Base-by-base conservation (phyloP, 2,888 invertebrate species). In the Operophtera brumata region DNA sequence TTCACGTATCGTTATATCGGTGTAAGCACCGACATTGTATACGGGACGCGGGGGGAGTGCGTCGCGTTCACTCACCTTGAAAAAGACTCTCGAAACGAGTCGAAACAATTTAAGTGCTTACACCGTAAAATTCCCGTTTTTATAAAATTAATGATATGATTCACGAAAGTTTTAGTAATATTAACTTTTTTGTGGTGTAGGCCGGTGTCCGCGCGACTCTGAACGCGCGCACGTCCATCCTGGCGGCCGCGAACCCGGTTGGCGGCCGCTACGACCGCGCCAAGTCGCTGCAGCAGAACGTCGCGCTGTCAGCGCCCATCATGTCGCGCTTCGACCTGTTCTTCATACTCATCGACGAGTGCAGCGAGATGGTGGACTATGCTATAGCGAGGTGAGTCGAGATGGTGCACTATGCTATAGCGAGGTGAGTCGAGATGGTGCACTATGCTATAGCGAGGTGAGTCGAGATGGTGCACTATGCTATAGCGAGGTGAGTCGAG, bases 301-400 rank as follows among this genome's bases (percentile, higher is more conserved):
- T 99, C 1, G 92, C 94, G 0, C 88, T 99, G 11, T 95, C 97
- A 0, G 98, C 99, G 0, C 99, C 99, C 0, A 98, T 99, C 72
- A 99, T 99, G 99, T 99, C 99, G 0, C 93, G 99, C 66, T 99
- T 99, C 84, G 99, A 99, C 86, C 90, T 99, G 11, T 99, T 99
- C 90, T 99, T 99, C 86, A 97, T 99, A 65, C 91, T 99, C 1
- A 96, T 99, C 1, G 99, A 99, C 78, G 99, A 99, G 79, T 97
- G 97, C 75, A 86, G 85, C 30, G 85, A 94, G 89, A 93, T 98
- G 67, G 94, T 30, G 8, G 30, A 30, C 8, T 30, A 30, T 9
- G 30, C 30, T 9, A 30, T 30, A 7, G 30, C 78, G 99, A 99
- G 20, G 20, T 20, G 4, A 20, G 20, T 20, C 20, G 20, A 20